phyloP scores from a whole-genome alignment of 2,113 vertebrate genomes.

The Ictalurus punctatus region DNA sequence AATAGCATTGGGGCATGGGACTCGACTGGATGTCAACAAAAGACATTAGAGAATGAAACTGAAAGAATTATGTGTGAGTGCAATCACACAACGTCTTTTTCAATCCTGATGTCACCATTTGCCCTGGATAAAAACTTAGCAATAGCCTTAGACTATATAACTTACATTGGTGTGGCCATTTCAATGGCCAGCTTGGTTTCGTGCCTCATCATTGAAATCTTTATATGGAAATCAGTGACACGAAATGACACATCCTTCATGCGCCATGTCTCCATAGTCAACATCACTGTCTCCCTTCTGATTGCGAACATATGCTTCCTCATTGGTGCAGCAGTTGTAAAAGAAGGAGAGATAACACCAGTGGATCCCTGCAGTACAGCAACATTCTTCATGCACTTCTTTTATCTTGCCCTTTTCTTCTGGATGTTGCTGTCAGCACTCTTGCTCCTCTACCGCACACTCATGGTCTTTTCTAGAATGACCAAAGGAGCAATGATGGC shows the following conservation, averaged over 20 bases:
- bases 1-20: slow-evolving; percentile 70
- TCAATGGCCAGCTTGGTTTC: slow-evolving; percentile 78
- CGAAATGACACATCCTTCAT: slow-evolving; percentile 79
- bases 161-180: slow-evolving; percentile 74
- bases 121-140: background rate
- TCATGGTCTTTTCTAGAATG: slow-evolving; percentile 80
- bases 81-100: slow-evolving; percentile 38
- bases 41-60: background rate
- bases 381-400: slow-evolving; percentile 87
- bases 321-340: slow-evolving; percentile 60
- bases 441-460: slow-evolving; percentile 81
- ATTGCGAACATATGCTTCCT: slow-evolving; percentile 82
- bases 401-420: slow-evolving; percentile 87
- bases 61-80: slow-evolving; percentile 18
- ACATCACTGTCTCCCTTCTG: slow-evolving; percentile 79
- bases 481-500: slow-evolving; percentile 72
- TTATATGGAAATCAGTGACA: slow-evolving; percentile 77
- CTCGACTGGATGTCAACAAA: slow-evolving; percentile 55
- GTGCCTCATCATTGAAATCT: slow-evolving; percentile 76
- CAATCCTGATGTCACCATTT: slow-evolving; percentile 33
- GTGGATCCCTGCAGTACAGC: slow-evolving; percentile 70
- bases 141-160: slow-evolving; percentile 34
- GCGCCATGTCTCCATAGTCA: slow-evolving; percentile 83
- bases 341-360: slow-evolving; percentile 17
- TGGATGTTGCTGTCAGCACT: slow-evolving; percentile 88